Conservation (phyloP, 2,888 invertebrate genomes). For the Dioctria rufipes region DNA sequence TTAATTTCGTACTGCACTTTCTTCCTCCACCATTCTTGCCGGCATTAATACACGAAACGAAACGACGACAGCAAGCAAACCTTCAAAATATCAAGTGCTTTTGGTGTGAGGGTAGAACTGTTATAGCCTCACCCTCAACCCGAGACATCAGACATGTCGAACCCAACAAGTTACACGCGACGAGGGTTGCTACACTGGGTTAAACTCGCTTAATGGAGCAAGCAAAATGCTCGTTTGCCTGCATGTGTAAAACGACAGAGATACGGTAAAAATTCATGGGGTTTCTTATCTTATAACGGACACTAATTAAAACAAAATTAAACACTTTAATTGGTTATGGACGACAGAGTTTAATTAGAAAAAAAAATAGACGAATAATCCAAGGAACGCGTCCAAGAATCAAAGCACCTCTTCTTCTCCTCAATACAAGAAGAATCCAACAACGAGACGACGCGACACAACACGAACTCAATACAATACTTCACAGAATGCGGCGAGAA, state of each 20-base stretch:
- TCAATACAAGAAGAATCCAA: not conserved
- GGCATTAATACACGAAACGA: no score
- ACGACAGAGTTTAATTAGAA: conserved; percentile 10
- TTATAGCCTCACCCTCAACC: no score
- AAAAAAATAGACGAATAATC: no score
- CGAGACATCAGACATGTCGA: conserved; percentile 1
- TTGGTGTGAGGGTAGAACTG: not conserved
- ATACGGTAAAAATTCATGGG: conserved; percentile 3
- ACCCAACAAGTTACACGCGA: not conserved
- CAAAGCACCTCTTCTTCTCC: no score
- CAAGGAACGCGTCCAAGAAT: not conserved
- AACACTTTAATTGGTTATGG: conserved; percentile 1
- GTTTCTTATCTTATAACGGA: not conserved
- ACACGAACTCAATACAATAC: no score
- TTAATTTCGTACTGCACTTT: no score
- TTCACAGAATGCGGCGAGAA: no score
- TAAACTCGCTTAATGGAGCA: conserved; percentile 14
- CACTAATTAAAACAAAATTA: not conserved
- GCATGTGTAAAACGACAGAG: not conserved
- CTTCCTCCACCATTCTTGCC: no score
- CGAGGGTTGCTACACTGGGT: not conserved
- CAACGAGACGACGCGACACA: not conserved
- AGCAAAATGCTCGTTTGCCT: not conserved
- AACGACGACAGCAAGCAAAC: not conserved
- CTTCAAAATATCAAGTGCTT: conserved; percentile 4